Evolutionary conservation across 1,140 invertebrate genomes (phyloP).

Genomic region (Anagrus nilaparvatae): DNA sequence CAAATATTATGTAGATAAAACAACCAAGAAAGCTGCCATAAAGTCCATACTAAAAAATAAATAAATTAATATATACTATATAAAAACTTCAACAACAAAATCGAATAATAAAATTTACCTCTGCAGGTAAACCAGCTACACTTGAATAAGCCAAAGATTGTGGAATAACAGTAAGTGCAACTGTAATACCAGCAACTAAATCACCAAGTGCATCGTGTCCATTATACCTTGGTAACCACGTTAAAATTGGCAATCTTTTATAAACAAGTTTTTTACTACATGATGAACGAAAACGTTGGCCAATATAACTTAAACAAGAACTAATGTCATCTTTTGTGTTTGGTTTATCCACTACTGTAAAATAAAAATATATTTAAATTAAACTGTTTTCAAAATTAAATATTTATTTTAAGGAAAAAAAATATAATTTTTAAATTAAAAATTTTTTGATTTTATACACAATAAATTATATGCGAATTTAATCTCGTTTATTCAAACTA

Average conservation of each 20-base stretch:
- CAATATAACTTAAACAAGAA: neutral
- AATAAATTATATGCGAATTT: conserved; percentile 7
- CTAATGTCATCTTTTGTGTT: too few relatives aligned
- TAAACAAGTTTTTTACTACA: conserved; percentile 57
- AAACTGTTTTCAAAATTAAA: too few relatives aligned
- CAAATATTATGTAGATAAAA: conserved; percentile 83
- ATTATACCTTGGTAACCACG: conserved; percentile 65
- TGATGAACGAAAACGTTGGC: conserved; percentile 26
- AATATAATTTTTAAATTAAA: too few relatives aligned
- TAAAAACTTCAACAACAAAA: neutral
- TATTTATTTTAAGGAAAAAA: too few relatives aligned
- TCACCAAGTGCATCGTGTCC: conserved; percentile 59
- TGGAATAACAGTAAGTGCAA: conserved; percentile 75
- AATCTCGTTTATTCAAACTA: neutral
- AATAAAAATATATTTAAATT: neutral
- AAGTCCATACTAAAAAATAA: conserved; percentile 64
- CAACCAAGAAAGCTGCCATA: conserved; percentile 86
- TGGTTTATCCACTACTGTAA: conserved; percentile 37
- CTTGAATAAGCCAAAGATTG: conserved; percentile 75
- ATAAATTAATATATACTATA: neutral
- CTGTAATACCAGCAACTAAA: conserved; percentile 74
- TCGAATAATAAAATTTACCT: conserved; percentile 39
- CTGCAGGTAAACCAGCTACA: conserved; percentile 66
- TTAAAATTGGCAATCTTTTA: conserved; percentile 58
- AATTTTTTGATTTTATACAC: conserved; percentile 21